These are phyloP conservation scores for Scomberomorus guttatus DNA, from an alignment of 2,797 vertebrate species.

Conservation along the genomic window DNA sequence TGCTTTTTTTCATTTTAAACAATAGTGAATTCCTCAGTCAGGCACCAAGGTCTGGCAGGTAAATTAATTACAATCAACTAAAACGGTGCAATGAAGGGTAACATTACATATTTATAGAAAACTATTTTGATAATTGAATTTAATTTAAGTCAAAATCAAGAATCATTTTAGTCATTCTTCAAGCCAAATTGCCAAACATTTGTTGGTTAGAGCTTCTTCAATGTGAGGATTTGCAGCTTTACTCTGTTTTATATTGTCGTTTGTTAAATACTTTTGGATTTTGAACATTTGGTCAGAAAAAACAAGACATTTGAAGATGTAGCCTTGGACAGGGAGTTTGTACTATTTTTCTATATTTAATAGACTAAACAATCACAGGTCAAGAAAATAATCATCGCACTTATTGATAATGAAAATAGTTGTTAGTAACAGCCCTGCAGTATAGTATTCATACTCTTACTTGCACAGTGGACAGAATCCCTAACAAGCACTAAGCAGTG, in stretches of 20 bases:
- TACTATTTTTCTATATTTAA: neutral
- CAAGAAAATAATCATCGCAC: neutral
- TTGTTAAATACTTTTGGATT: neutral
- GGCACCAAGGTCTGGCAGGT: neutral
- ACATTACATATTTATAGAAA: neutral
- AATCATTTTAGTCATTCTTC: neutral
- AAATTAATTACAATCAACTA: neutral
- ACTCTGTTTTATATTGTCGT: neutral
- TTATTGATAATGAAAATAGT: neutral
- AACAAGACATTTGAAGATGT: too few species aligned
- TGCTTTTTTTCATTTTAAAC: conserved; percentile 13
- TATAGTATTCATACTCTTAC: too few species aligned
- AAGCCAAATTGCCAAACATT: neutral
- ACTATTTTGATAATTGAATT: too few species aligned
- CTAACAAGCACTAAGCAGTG: neutral
- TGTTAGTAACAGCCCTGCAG: neutral
- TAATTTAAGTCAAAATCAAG: neutral
- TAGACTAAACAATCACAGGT: neutral
- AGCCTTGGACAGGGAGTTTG: too few species aligned
- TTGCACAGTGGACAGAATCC: too few species aligned
- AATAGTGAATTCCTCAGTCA: neutral
- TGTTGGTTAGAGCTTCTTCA: neutral
- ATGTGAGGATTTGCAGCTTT: too few species aligned
- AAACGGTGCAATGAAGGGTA: neutral
- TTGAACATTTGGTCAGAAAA: neutral